Evolutionary conservation across 2,113 vertebrate species (phyloP).

Genomic region (Hypomesus transpacificus): DNA sequence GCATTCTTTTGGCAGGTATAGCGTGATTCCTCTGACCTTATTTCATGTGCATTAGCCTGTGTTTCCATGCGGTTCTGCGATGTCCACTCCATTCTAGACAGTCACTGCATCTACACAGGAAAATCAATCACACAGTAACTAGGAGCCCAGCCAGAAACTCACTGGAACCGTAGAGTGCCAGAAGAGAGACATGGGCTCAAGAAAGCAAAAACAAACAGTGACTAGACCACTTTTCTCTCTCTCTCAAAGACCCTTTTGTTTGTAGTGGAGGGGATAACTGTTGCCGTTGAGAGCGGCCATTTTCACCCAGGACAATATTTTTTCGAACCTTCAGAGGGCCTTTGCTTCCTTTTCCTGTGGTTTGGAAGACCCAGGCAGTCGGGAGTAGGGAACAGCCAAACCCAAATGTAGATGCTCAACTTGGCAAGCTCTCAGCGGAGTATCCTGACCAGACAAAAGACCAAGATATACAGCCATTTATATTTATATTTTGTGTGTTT

Average conservation of each 20-base stretch:
- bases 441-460: slow-evolving; percentile 72
- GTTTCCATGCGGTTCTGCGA: not conserved
- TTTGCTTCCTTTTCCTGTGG: slow-evolving; percentile 78
- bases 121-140: too few relatives aligned
- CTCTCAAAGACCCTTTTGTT: slow-evolving; percentile 62
- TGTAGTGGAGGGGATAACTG: slow-evolving; percentile 55
- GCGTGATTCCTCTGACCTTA: not conserved
- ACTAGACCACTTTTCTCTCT: slow-evolving; percentile 24
- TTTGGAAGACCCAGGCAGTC: slow-evolving; percentile 63
- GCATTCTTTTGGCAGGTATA: slow-evolving; percentile 33
- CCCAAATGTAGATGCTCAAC: slow-evolving; percentile 76
- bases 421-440: slow-evolving; percentile 61
- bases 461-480: slow-evolving; percentile 71
- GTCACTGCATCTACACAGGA: too few relatives aligned
- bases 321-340: slow-evolving; percentile 64
- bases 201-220: slow-evolving; percentile 23
- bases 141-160: slow-evolving; percentile 31
- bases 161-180: slow-evolving; percentile 36
- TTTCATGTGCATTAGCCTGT: not conserved
- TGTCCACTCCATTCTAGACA: too few relatives aligned
- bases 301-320: slow-evolving; percentile 71
- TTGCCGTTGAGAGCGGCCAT: slow-evolving; percentile 65
- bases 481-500: slow-evolving; percentile 74
- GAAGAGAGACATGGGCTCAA: slow-evolving; percentile 34
- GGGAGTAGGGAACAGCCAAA: slow-evolving; percentile 72